Base-by-base conservation (phyloP, 2,888 invertebrate genomes). In the Pherbina coryleti region DNA sequence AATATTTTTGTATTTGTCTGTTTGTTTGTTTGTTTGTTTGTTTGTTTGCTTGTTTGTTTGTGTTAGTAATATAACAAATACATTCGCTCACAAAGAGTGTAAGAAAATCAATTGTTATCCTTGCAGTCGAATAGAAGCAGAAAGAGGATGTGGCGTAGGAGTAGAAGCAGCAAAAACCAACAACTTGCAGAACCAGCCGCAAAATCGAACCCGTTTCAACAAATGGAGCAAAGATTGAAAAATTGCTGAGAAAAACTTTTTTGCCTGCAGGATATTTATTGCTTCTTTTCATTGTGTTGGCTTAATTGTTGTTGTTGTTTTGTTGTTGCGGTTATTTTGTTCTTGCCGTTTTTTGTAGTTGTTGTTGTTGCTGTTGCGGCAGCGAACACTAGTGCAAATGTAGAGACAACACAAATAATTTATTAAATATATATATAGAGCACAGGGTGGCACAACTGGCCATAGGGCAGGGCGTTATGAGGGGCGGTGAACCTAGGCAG, bases 231-330 rank as follows among this genome's bases (percentile, higher is more conserved):
- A 62, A 64, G 64, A 64, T 64, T 64, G 44, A 44, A 64, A 64
- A 60, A 64, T 11, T 64, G 64, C 25, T n/a, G n/a, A 31, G 17
- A 31, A 64, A 64, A 64, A 28, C 28, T 64, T 64, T 64, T 31
- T n/a, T 31, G 64, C 64, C 64, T 64, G 64, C 64, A 64, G 64
- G 64, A 64, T 64, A 64, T 64, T 64, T 64, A 64, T 64, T 4
- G 64, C 31, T 22, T 55, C 55, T 55, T 19, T 55, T 55, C 22
- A 55, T 55, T 55, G 55, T 55, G 55, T 22, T n/a, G n/a, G 2
- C 9, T 55, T 19, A 55, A 55, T 55, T 55, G n/a, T 55, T 19
- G 22, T 55, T 55, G 55, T 55, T 55, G 19, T 53, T n/a, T n/a
- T 53, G 53, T 19, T 53, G 37, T 37, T 37, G 37, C n/a, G n/a